Base-by-base conservation (phyloP, 2,797 vertebrate species). In the Podarcis lilfordi region DNA sequence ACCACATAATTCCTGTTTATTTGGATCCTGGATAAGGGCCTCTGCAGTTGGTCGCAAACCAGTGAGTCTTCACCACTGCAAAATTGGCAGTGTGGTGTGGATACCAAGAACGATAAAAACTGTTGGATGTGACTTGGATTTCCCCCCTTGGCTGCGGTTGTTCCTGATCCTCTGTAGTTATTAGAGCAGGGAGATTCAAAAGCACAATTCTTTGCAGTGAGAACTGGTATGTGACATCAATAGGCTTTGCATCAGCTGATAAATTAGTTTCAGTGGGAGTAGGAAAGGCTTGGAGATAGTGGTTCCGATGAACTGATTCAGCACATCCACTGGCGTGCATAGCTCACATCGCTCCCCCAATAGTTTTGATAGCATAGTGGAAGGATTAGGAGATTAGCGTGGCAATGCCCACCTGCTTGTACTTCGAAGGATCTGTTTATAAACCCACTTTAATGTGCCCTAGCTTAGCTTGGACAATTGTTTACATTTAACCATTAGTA, bases 51-150 rank as follows among this genome's bases (percentile, higher is more conserved):
- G n/a, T 15, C 17, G n/a, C 71, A 72, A 72, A 35, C 32, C 29
- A 32, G 13, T 55, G 50, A 55, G n/a, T 69, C 25, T 90, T 93
- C 75, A 75, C 37, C 43, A 43, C 74, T 77, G 86, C 43, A 86
- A 77, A 82, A 23, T 50, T 85, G 83, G 29, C 86, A 61, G 43
- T 21, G 92, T 86, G 32, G 64, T 71, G 7, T 68, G 78, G 84
- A 86, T 71, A 21, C 5, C 0, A 0, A 59, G 3, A 86, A 64
- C 85, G 29, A 64, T 88, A 83, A 4, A 76, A 64, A 50, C 45
- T 45, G 29, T 19, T 11, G 23, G 43, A 4, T 66, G 61, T n/a
- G 15, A 75, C 83, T 61, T 82, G 76, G 17, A 2, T 80, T 95
- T 87, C 50, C 2, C 78, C 59, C 87, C 74, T 5, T 61, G 13